phyloP scores from a whole-genome alignment of 2,113 vertebrate genomes.

The Tachycineta bicolor region DNA sequence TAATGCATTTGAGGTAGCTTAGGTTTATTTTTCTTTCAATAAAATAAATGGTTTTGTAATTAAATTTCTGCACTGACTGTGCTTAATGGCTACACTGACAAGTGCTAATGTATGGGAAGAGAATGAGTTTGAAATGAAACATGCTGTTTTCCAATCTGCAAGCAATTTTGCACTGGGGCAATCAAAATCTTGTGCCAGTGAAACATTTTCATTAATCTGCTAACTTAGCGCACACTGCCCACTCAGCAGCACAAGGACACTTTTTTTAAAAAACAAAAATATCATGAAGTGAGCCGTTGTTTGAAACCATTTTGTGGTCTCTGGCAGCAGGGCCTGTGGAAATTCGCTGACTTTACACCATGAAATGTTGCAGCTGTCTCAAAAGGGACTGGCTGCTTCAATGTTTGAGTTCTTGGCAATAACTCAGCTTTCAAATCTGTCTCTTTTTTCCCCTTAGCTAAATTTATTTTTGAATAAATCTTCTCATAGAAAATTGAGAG shows the following conservation, averaged over 20 bases:
- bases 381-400: constrained; percentile 77
- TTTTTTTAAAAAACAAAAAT: constrained; percentile 71
- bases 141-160: constrained; percentile 90
- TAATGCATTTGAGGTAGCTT: constrained; percentile 93
- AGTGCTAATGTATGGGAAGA: constrained; percentile 94
- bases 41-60: constrained; percentile 98
- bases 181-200: constrained; percentile 84
- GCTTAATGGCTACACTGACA: constrained; percentile 95
- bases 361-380: constrained; percentile 91
- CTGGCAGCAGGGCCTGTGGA: constrained; percentile 87
- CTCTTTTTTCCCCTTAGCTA: constrained; percentile 76
- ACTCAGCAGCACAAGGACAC: constrained; percentile 78
- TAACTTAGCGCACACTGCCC: constrained; percentile 79
- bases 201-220: constrained; percentile 92
- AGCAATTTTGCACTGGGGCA: constrained; percentile 87
- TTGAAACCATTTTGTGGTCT: constrained; percentile 91
- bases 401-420: constrained; percentile 78
- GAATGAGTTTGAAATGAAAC: constrained; percentile 91
- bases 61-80: constrained; percentile 89
- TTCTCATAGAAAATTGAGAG: constrained; percentile 79
- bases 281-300: constrained; percentile 89
- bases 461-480: constrained; percentile 83
- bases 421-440: constrained; percentile 79
- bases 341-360: constrained; percentile 88
- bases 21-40: constrained; percentile 99